A percentile compares a stretch with the other conserved stretches of the same genome.
Conservation (phyloP, 2,888 invertebrate species). For the Rugalucina vietnamica region DNA sequence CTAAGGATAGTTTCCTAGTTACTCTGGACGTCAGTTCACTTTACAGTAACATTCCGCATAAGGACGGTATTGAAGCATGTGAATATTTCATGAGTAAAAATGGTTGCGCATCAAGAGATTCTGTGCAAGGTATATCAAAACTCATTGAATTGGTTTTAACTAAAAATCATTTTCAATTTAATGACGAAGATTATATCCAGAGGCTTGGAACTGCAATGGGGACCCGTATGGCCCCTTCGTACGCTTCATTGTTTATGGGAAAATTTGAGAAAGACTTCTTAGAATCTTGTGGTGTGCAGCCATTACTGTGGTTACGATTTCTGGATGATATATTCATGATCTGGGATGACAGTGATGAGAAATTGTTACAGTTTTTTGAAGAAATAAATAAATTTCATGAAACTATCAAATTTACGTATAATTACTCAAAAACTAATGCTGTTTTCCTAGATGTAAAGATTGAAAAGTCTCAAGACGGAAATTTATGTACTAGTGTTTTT, state of each 20-base stretch:
- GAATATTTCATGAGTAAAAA: constrained; percentile 3
- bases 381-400: not conserved
- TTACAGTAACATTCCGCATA: constrained; percentile 21
- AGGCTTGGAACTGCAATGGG: no score
- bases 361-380: not conserved
- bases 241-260: not conserved
- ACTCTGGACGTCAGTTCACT: constrained; percentile 15
- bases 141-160: not conserved
- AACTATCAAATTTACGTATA: not conserved
- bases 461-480: not conserved
- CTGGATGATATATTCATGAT: constrained; percentile 12
- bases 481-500: not conserved
- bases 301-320: constrained; percentile 11
- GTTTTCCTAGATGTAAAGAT: not conserved
- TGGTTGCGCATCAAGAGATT: constrained; percentile 1
- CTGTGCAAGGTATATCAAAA: not conserved
- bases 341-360: not conserved
- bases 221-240: no score
- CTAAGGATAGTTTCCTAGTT: constrained; percentile 17
- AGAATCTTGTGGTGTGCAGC: not conserved
- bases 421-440: not conserved
- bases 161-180: no score
- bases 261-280: not conserved
- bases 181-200: no score
- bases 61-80: constrained; percentile 27